Conservation (phyloP, 2,797 vertebrate species). For the Poecilia velifera region DNA sequence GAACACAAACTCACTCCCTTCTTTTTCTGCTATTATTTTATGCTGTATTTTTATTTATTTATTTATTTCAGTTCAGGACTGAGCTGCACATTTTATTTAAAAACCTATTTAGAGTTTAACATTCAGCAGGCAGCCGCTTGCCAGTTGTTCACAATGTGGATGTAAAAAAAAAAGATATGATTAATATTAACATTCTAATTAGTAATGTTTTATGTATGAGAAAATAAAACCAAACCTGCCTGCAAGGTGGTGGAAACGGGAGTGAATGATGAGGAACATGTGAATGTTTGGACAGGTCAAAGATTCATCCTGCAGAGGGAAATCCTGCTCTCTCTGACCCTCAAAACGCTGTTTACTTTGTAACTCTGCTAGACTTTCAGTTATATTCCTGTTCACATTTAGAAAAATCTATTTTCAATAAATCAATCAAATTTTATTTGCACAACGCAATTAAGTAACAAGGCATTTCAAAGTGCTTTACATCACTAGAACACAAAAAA, state of each 20-base stretch:
- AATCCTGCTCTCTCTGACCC: conserved; percentile 38
- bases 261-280: conserved; percentile 7
- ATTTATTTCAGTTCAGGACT: background rate
- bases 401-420: no score
- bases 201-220: background rate
- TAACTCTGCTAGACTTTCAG: conserved; percentile 1
- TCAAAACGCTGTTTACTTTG: conserved; percentile 9
- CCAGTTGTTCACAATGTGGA: background rate
- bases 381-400: no score
- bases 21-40: background rate
- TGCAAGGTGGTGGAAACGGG: background rate
- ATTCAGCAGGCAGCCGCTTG: background rate
- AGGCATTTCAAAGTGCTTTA: no score
- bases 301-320: conserved; percentile 45
- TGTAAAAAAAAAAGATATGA: background rate
- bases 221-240: background rate
- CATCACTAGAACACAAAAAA: no score
- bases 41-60: no score
- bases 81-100: background rate
- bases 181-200: background rate
- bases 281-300: conserved; percentile 14
- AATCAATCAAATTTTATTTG: no score
- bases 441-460: no score
- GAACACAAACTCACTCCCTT: background rate
- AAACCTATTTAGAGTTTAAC: background rate